phyloP scores from a whole-genome alignment of 2,797 vertebrate genomes.

The Microhierax caerulescens region DNA sequence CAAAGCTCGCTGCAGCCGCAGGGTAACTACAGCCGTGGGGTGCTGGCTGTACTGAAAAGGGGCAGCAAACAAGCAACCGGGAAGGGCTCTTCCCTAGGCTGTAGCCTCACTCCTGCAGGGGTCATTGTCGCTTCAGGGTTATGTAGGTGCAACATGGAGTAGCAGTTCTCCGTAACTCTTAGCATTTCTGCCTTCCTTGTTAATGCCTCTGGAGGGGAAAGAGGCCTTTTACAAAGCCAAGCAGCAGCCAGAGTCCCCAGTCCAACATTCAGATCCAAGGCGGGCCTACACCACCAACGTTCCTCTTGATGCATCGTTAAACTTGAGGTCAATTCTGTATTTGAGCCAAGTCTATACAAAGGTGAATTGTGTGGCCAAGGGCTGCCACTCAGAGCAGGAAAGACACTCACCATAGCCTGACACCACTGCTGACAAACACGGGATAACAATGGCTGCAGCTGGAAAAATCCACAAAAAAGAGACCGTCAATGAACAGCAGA shows the following conservation, averaged over 20 bases:
- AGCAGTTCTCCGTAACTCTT: background rate
- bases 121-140: background rate
- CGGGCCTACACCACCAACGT: accelerated
- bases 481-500: background rate
- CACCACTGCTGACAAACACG: constrained; percentile 90
- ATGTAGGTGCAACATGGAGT: accelerated
- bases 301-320: background rate
- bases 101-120: background rate
- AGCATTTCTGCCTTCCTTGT: background rate
- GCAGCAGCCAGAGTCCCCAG: background rate
- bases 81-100: background rate
- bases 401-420: constrained; percentile 86
- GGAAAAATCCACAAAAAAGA: constrained; percentile 43
- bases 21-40: accelerated
- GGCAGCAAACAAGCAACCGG: accelerated
- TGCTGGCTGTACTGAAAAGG: accelerated
- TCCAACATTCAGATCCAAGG: accelerated
- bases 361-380: background rate
- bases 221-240: background rate
- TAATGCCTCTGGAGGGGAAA: background rate
- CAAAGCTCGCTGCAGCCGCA: accelerated
- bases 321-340: background rate
- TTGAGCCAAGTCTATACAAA: background rate
- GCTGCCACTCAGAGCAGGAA: background rate
- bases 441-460: constrained; percentile 94